Percentiles rank a stretch among this genome's conserved stretches.
phyloP scores from a whole-genome alignment of 1,140 invertebrate species.

The Drosophila sturtevanti region DNA sequence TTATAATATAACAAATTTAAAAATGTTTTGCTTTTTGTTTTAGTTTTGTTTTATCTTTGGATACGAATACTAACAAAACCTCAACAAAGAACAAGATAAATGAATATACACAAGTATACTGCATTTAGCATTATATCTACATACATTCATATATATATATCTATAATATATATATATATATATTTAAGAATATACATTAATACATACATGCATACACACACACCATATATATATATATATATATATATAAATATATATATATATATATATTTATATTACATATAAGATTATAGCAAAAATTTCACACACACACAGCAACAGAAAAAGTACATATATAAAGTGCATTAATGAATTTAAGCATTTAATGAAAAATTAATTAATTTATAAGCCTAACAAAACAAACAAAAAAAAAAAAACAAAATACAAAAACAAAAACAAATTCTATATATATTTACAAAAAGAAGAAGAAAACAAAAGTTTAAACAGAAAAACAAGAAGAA shows the following conservation, averaged over 20 bases:
- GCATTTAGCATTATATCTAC: slow-evolving; percentile 67
- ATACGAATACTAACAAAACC: slow-evolving; percentile 63
- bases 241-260: slow-evolving; percentile 31
- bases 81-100: slow-evolving; percentile 51
- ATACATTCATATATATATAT: slow-evolving; percentile 39
- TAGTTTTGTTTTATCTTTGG: slow-evolving; percentile 23
- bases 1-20: slow-evolving; percentile 4
- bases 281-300: slow-evolving; percentile 64
- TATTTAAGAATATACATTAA: slow-evolving; percentile 44
- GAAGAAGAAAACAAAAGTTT: slow-evolving; percentile 20
- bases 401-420: slow-evolving; percentile 26
- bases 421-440: slow-evolving; percentile 32
- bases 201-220: too few species aligned
- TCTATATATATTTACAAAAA: slow-evolving; percentile 55
- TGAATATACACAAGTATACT: slow-evolving; percentile 76
- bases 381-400: slow-evolving; percentile 65
- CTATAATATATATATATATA: slow-evolving; percentile 45
- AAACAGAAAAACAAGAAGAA: slow-evolving; percentile 12
- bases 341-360: slow-evolving; percentile 81
- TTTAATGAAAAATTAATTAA: slow-evolving; percentile 78
- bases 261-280: slow-evolving; percentile 56
- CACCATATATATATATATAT: slow-evolving; percentile 39
- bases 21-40: slow-evolving; percentile 9
- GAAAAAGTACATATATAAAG: slow-evolving; percentile 82
- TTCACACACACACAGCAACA: slow-evolving; percentile 76